phyloP scores from a whole-genome alignment of 1,140 invertebrate genomes.

The Musca domestica region DNA sequence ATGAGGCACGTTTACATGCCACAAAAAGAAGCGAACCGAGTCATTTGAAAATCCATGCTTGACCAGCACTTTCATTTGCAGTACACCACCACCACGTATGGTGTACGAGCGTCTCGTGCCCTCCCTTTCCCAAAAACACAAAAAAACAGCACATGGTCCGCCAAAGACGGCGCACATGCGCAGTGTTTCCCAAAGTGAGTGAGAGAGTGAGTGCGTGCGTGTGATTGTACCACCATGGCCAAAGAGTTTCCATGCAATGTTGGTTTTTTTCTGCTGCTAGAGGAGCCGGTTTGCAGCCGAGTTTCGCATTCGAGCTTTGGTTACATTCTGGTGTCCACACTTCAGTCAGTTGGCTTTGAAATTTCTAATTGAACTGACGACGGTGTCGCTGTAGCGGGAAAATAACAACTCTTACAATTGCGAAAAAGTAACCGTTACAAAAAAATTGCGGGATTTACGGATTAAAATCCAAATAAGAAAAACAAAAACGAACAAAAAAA shows the following conservation, averaged over 20 bases:
- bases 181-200: neutral
- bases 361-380: conserved; percentile 25
- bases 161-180: neutral
- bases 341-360: conserved; percentile 28
- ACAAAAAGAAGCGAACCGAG: conserved; percentile 10
- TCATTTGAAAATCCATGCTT: conserved; percentile 7
- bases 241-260: neutral
- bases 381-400: neutral
- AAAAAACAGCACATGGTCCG: conserved; percentile 1
- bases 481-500: neutral
- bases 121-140: no score
- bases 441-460: conserved; percentile 11
- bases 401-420: neutral
- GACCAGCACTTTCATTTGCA: conserved; percentile 8
- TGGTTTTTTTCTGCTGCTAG: neutral
- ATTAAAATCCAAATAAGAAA: neutral
- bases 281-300: conserved; percentile 4
- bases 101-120: neutral
- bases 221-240: neutral
- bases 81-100: no score
- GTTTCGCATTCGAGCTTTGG: conserved; percentile 10
- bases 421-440: conserved; percentile 1
- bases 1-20: conserved; percentile 18
- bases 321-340: conserved; percentile 24
- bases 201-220: conserved; percentile 10